Percentiles rank a stretch among this genome's conserved stretches.
Conservation (phyloP, 1,140 invertebrate species). For the Zaprionus capensis region DNA sequence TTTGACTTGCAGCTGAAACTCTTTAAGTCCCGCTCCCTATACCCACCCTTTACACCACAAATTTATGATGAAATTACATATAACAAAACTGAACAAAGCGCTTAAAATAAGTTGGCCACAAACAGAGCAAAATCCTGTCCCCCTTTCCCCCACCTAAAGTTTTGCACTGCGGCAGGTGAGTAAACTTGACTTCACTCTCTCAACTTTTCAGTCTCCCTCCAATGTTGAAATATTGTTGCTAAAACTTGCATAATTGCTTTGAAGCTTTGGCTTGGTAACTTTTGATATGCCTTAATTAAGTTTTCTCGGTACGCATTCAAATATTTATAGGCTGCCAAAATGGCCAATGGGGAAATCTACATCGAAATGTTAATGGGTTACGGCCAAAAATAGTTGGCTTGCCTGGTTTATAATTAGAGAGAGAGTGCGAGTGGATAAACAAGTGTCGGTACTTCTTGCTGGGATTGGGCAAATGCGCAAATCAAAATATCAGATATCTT, state of each 20-base stretch:
- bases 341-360: conserved; percentile 36
- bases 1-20: conserved; percentile 1
- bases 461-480: neutral
- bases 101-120: conserved; percentile 37
- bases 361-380: conserved; percentile 64
- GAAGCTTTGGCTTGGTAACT: conserved; percentile 51
- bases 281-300: conserved; percentile 62
- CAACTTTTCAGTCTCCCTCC: conserved; percentile 24
- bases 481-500: conserved; percentile 4
- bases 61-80: conserved; percentile 37
- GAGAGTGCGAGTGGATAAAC: neutral
- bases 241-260: conserved; percentile 57
- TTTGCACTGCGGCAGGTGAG: conserved; percentile 60
- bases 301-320: conserved; percentile 47
- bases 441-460: neutral
- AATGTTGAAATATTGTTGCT: conserved; percentile 41
- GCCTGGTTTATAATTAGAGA: conserved; percentile 35
- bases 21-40: neutral
- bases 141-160: neutral
- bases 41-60: conserved; percentile 1
- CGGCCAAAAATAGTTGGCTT: conserved; percentile 45
- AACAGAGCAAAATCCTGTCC: neutral
- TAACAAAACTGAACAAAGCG: conserved; percentile 39
- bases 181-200: conserved; percentile 49
- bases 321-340: conserved; percentile 51